phyloP scores from a whole-genome alignment of 2,888 invertebrate genomes.

The Eumacrocentrus americanus region DNA sequence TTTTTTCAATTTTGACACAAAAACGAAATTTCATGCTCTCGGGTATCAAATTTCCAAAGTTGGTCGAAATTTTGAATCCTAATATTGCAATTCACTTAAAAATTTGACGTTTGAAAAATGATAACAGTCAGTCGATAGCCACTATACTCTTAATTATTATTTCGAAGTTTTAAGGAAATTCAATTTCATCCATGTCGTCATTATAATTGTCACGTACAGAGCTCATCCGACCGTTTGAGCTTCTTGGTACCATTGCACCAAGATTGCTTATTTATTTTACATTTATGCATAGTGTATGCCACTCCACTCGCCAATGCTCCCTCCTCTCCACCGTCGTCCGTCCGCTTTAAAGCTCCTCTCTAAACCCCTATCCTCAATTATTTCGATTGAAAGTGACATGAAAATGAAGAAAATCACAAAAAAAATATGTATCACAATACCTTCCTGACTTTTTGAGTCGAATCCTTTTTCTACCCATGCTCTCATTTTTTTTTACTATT shows the following conservation, averaged over 20 bases:
- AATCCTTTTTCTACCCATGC: constrained; percentile 5
- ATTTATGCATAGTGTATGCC: constrained; percentile 33
- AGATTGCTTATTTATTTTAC: constrained; percentile 59
- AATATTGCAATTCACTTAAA: no score
- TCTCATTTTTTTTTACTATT: constrained; percentile 46
- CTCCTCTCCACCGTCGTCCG: constrained; percentile 19
- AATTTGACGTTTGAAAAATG: no score
- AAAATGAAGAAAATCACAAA: constrained; percentile 1
- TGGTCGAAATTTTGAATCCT: no score
- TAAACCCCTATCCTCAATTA: not conserved
- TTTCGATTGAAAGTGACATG: not conserved
- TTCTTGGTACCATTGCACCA: constrained; percentile 54
- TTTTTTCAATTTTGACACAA: no score
- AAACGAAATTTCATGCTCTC: no score
- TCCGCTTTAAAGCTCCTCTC: constrained; percentile 17
- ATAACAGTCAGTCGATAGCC: no score
- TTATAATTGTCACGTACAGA: constrained; percentile 55
- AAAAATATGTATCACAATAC: not conserved
- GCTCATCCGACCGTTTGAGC: constrained; percentile 54
- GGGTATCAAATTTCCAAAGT: no score
- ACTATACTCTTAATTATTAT: no score
- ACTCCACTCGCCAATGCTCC: constrained; percentile 10
- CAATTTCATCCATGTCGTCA: no score
- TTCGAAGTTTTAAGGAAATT: no score
- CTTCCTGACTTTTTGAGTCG: not conserved